Percentiles rank a stretch among this genome's conserved stretches.
phyloP scores from a whole-genome alignment of 2,113 vertebrate genomes.

The Eurystomus gularis region DNA sequence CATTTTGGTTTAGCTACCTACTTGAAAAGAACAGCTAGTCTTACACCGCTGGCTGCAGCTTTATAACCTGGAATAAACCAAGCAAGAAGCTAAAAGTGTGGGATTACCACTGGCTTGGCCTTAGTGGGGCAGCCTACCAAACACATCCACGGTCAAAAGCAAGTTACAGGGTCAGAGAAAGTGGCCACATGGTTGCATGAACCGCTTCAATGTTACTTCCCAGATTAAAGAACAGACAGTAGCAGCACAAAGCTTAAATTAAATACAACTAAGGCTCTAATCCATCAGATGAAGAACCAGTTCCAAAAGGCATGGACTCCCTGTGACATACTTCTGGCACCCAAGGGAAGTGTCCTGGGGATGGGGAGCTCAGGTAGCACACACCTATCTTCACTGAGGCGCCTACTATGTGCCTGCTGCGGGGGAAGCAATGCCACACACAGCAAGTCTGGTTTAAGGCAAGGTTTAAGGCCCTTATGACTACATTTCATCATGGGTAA shows the following conservation, averaged over 20 bases:
- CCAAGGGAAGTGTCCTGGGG: neutral
- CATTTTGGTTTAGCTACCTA: neutral
- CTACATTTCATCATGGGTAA: neutral
- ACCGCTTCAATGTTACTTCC: neutral
- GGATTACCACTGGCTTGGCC: neutral
- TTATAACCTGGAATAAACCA: neutral
- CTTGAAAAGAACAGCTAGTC: neutral
- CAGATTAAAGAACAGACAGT: neutral
- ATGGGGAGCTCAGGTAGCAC: neutral
- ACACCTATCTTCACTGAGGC: neutral
- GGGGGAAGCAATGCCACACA: neutral
- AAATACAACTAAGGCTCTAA: neutral
- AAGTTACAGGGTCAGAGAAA: neutral
- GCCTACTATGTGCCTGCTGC: neutral
- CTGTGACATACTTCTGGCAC: neutral
- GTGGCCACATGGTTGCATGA: neutral
- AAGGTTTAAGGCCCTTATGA: neutral
- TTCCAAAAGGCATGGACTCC: neutral
- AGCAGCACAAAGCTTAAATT: neutral
- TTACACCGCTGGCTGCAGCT: neutral
- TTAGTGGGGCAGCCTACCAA: neutral
- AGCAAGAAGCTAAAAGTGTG: neutral
- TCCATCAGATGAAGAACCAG: neutral
- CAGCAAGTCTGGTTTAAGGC: neutral
- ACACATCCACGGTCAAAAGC: neutral